Evolutionary conservation across 1,140 invertebrate genomes (phyloP).

Genomic region (Tribolium castaneum): DNA sequence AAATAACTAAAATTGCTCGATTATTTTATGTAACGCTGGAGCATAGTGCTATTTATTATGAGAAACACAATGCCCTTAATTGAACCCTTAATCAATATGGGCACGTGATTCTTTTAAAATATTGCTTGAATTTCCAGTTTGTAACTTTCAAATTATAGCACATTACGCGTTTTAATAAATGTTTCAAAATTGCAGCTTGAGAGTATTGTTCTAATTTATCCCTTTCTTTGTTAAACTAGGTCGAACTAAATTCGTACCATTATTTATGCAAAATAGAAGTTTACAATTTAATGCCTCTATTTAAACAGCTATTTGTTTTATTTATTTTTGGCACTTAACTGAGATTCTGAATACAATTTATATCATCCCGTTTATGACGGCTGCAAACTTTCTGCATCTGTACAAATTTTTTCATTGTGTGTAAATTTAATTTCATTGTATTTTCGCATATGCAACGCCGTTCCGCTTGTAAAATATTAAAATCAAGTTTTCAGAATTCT

Average conservation of each 20-base stretch:
- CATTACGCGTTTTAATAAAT: conserved; percentile 3
- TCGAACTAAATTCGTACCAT: conserved; percentile 30
- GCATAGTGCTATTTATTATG: background rate
- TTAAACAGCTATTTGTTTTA: conserved; percentile 6
- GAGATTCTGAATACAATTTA: background rate
- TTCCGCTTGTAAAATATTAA: background rate
- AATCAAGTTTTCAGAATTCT: background rate
- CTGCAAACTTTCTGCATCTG: background rate
- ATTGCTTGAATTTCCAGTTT: background rate
- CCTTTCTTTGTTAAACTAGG: conserved; percentile 19
- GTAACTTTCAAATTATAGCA: conserved; percentile 13
- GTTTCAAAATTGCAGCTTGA: conserved; percentile 6
- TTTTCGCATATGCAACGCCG: background rate
- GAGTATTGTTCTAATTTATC: conserved; percentile 16
- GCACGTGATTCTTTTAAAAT: background rate
- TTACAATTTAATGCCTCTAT: background rate
- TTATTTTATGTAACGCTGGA: background rate
- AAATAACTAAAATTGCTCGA: background rate
- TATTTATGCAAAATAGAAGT: conserved; percentile 30
- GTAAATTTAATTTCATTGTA: background rate
- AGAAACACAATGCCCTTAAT: background rate
- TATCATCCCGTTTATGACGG: conserved; percentile 8
- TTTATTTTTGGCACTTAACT: conserved; percentile 25
- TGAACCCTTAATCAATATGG: background rate
- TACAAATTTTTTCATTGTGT: background rate